Conservation (phyloP, 2,797 vertebrate species). For the Eulemur rubriventer region DNA sequence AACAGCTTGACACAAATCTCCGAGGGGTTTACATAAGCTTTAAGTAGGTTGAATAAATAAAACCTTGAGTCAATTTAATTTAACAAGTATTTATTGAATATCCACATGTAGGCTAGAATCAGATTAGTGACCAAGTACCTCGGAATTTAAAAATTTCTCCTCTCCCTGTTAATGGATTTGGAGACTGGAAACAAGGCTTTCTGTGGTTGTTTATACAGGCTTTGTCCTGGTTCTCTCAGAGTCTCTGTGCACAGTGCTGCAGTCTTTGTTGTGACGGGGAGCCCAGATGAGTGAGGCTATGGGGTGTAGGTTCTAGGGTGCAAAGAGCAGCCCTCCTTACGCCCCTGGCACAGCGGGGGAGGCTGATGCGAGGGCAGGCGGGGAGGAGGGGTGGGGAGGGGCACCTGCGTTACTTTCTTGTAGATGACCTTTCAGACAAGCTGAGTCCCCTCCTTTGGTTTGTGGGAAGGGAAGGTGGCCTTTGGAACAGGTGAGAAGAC, state of each 20-base stretch:
- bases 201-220: neutral
- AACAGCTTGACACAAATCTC: constrained; percentile 68
- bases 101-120: constrained; percentile 51
- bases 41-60: constrained; percentile 71
- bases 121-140: constrained; percentile 47
- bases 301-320: too few relatives aligned
- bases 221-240: neutral
- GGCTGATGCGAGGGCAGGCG: too few relatives aligned
- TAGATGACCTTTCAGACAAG: neutral
- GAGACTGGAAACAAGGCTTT: neutral
- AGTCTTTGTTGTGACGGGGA: neutral
- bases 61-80: constrained; percentile 64
- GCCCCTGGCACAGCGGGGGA: too few relatives aligned
- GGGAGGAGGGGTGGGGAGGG: too few relatives aligned
- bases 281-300: neutral
- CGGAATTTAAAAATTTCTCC: constrained; percentile 22
- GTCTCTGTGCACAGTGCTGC: neutral
- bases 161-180: constrained; percentile 19
- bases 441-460: neutral
- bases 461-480: neutral
- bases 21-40: constrained; percentile 65
- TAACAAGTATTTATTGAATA: constrained; percentile 59
- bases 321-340: neutral
- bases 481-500: neutral
- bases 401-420: neutral